These are phyloP conservation scores for Stegodyphus mimosarum DNA, from an alignment of 1,140 invertebrate genomes.

Conservation along the genomic window DNA sequence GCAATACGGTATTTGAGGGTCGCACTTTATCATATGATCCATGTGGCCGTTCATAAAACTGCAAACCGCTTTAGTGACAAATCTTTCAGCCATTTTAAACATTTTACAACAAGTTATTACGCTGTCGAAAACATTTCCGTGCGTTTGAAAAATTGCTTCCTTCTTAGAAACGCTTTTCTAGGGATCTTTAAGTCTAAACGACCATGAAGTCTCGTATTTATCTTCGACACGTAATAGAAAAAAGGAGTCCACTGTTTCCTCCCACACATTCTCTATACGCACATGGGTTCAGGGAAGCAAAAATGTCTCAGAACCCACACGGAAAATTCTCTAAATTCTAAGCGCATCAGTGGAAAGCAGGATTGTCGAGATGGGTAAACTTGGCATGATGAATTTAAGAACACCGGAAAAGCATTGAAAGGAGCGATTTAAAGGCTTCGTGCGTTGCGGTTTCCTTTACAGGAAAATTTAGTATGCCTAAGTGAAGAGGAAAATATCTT, in stretches of 20 bases:
- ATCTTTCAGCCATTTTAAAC: too few species aligned
- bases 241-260: not conserved
- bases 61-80: too few species aligned
- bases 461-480: not conserved
- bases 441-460: not conserved
- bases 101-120: too few species aligned
- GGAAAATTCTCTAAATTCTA: slow-evolving; percentile 31
- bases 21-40: too few species aligned
- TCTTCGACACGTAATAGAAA: not conserved
- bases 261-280: too few species aligned
- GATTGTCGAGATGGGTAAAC: not conserved
- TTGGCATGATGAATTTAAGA: slow-evolving; percentile 26
- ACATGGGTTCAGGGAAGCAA: not conserved
- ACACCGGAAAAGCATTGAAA: slow-evolving; percentile 11
- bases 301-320: not conserved
- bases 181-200: not conserved
- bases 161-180: too few species aligned
- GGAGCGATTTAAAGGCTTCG: not conserved
- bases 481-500: not conserved
- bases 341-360: slow-evolving; percentile 21
- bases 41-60: too few species aligned
- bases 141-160: too few species aligned
- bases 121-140: too few species aligned
- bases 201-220: slow-evolving; percentile 29
- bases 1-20: too few species aligned